A percentile compares a stretch with the other conserved stretches of the same genome.
phyloP scores from a whole-genome alignment of 2,888 invertebrate genomes.

The Tachina grossa region DNA sequence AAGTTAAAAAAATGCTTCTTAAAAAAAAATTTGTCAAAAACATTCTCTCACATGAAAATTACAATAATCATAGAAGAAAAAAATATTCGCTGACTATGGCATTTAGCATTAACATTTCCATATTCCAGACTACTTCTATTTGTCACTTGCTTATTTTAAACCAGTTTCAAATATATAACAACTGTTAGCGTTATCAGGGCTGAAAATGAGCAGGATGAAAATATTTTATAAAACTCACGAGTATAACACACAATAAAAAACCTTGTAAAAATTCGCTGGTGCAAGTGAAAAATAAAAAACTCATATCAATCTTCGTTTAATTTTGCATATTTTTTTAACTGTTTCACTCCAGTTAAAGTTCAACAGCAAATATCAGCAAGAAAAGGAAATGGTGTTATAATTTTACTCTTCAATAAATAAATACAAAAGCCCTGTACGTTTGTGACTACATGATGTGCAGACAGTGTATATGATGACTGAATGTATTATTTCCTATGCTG shows the following conservation, averaged over 20 bases:
- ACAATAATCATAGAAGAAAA: slow-evolving; percentile 1
- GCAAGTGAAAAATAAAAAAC: slow-evolving; percentile 14
- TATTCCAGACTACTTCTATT: background rate
- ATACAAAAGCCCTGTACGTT: slow-evolving; percentile 12
- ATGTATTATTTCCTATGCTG: slow-evolving; percentile 21
- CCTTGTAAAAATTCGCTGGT: slow-evolving; percentile 16
- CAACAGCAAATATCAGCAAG: slow-evolving; percentile 28
- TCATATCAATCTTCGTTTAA: slow-evolving; percentile 36
- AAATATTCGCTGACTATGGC: slow-evolving; percentile 33
- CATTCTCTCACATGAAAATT: background rate
- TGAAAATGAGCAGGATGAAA: background rate
- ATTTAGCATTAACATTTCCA: background rate
- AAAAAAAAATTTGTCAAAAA: slow-evolving; percentile 1
- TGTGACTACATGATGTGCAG: slow-evolving; percentile 14
- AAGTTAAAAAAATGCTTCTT: no score
- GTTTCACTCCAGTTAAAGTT: slow-evolving; percentile 22
- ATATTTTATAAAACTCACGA: background rate
- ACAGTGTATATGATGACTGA: slow-evolving; percentile 37
- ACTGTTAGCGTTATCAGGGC: slow-evolving; percentile 25
- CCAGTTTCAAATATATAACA: slow-evolving; percentile 30
- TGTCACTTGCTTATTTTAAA: background rate
- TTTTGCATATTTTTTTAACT: background rate
- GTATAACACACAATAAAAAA: slow-evolving; percentile 3
- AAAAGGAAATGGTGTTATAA: slow-evolving; percentile 39
- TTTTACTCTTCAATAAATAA: slow-evolving; percentile 22